Base-by-base conservation (phyloP, 2,113 vertebrate species). In the Pseudopodoces humilis region DNA sequence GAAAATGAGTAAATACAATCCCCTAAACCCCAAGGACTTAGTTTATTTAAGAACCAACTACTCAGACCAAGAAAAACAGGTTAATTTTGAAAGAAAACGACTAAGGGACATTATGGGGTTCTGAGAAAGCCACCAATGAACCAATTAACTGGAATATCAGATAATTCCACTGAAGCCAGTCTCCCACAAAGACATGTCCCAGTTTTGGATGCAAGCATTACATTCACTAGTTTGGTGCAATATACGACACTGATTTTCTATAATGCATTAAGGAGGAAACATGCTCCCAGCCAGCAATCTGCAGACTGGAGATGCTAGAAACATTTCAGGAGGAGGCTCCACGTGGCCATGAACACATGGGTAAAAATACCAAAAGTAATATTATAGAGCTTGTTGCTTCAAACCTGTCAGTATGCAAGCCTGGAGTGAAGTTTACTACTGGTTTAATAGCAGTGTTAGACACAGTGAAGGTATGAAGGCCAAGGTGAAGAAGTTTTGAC, bases 111-210 rank as follows among this genome's bases (percentile, higher is more conserved):
- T 33, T 15, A 35, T 1, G 7, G 13, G 24, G 7, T 53, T 71
- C 58, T 60, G 60, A 70, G 60, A 90, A 94, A 87, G 78, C 7
- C 71, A 93, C 55, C 27, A 76, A 65, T 24, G 23, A 88, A 88
- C 8, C 50, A 63, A 47, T 47, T 47, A 88, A 78, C 13, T 1
- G 4, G 47, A 92, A 46, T 24, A 30, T 6, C 49, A 67, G 33
- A 14, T 33, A 53, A 56, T 80, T 35, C 41, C 33, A 63, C 53
- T 27, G 21, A 82, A 63, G 33, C 11, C 69, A 75, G 39, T 19
- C 35, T 53, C 37, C 30, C n/a, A 44, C 28, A 55, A 1, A 6
- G 31, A 52, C 18, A 30, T 18, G 22, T 58, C 33, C n/a, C 63
- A 68, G 19, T 21, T 72, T 18, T 35, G 31, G 43, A 58, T 4